Evolutionary conservation across 2,113 vertebrate species (phyloP).

Genomic region (Amphilophus citrinellus): DNA sequence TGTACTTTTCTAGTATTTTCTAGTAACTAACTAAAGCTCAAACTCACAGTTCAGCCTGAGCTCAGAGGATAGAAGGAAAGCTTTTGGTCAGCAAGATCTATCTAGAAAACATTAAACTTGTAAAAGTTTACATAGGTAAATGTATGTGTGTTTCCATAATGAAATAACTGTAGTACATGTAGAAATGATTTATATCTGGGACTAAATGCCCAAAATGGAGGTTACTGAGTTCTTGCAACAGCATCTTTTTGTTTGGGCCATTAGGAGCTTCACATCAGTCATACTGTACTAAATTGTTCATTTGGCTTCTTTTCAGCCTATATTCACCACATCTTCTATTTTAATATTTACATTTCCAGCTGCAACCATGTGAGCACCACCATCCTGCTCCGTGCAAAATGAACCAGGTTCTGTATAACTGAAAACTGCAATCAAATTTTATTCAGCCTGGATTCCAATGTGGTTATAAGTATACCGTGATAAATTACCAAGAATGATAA

Average conservation of each 20-base stretch:
- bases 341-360: background rate
- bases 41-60: background rate
- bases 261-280: background rate
- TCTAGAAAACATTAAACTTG: background rate
- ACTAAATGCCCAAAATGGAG: background rate
- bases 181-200: background rate
- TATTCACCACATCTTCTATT: background rate
- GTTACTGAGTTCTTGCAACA: background rate
- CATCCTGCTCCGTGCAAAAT: background rate
- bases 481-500: conserved; percentile 18
- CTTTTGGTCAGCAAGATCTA: background rate
- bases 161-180: background rate
- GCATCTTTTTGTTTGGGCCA: background rate
- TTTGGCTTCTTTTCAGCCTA: background rate
- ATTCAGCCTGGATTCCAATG: background rate
- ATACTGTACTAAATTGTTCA: background rate
- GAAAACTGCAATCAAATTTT: background rate
- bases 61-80: background rate
- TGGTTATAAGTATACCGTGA: background rate
- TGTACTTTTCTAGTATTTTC: background rate
- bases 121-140: background rate
- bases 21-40: background rate
- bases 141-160: background rate
- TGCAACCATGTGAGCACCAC: background rate
- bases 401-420: background rate